phyloP scores from a whole-genome alignment of 2,797 vertebrate species.

The Dipus sagitta region DNA sequence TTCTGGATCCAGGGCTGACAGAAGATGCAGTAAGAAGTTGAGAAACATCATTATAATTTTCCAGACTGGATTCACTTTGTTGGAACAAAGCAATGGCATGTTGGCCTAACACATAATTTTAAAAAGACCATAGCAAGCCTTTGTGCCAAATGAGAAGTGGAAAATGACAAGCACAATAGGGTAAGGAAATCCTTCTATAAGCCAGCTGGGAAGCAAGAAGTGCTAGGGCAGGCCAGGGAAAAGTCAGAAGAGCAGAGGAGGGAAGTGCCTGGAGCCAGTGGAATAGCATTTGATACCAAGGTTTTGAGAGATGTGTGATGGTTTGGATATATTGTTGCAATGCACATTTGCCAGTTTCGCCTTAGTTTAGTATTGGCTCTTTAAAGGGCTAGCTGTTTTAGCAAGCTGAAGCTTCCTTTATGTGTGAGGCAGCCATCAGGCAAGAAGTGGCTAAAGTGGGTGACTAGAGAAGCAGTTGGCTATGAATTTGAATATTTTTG shows the following conservation, averaged over 20 bases:
- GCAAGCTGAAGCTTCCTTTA: not conserved
- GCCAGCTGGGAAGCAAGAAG: slow-evolving; percentile 53
- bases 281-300: not conserved
- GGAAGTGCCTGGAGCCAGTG: not conserved
- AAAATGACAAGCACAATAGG: slow-evolving; percentile 71
- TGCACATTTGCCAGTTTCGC: not conserved
- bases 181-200: slow-evolving; percentile 60
- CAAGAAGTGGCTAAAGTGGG: not conserved
- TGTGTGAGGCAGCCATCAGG: not conserved
- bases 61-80: slow-evolving; percentile 72
- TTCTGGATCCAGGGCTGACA: slow-evolving; percentile 73
- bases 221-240: slow-evolving; percentile 40
- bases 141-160: slow-evolving; percentile 67
- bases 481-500: slow-evolving; percentile 10
- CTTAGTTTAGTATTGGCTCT: not conserved
- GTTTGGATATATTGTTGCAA: not conserved
- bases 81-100: slow-evolving; percentile 4
- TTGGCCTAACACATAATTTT: slow-evolving; percentile 73
- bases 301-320: not conserved
- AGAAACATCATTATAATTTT: slow-evolving; percentile 79
- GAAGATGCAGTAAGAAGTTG: slow-evolving; percentile 78
- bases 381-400: not conserved
- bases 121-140: slow-evolving; percentile 53
- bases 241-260: slow-evolving; percentile 8
- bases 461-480: not conserved